Conservation (phyloP, 2,113 vertebrate genomes). For the Potamarius usumacintae region DNA sequence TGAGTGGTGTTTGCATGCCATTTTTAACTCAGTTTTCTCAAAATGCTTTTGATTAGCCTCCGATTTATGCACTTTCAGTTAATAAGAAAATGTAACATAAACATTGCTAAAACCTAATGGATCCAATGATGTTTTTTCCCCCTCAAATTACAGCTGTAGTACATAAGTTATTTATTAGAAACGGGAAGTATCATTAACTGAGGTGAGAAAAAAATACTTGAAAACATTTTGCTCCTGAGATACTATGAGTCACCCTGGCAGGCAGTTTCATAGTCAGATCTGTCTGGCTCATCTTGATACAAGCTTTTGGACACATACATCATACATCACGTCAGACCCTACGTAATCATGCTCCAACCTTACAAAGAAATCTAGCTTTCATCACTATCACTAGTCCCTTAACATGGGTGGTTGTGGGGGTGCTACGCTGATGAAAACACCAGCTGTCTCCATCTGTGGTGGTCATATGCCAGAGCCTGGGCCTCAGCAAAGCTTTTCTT, state of each 20-base stretch:
- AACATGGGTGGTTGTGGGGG: no score
- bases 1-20: background rate
- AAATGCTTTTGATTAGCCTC: background rate
- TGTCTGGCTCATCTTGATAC: background rate
- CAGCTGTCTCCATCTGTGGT: no score
- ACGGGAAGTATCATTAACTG: background rate
- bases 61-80: background rate
- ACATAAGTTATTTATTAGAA: background rate
- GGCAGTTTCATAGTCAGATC: background rate
- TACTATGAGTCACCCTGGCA: conserved; percentile 5
- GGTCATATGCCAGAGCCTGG: no score
- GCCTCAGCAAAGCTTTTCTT: no score
- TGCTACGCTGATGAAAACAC: no score
- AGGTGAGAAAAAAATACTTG: background rate
- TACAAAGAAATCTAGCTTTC: background rate
- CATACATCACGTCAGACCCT: no score
- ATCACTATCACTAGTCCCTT: no score
- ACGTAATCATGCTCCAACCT: background rate
- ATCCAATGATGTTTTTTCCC: background rate
- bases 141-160: background rate
- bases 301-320: background rate
- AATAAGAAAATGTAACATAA: background rate
- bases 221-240: conserved; percentile 2
- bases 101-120: background rate
- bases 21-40: background rate